Base-by-base conservation (phyloP, 2,113 vertebrate species). In the Myotis yumanensis region DNA sequence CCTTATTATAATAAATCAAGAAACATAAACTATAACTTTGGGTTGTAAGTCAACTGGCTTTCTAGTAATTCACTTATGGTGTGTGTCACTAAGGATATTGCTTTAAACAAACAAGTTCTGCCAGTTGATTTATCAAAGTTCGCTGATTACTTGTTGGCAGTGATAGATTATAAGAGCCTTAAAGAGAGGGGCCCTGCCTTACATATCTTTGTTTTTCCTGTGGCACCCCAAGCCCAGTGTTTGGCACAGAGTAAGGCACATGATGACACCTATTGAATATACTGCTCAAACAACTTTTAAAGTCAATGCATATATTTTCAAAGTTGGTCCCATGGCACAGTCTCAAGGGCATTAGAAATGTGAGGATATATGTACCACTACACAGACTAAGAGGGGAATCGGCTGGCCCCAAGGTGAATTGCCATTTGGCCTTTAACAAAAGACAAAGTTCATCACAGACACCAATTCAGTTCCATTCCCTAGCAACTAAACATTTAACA, bases 31-130 rank as follows among this genome's bases (percentile, higher is more conserved):
- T n/a, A 71, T 76, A 75, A 90, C 52, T 51, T 81, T 28, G 68
- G 69, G 84, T n/a, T 86, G 68, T 90, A 83, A 86, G 89, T 92
- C 73, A 73, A 79, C 51, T 57, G 37, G 40, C 37, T 85, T 93
- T 93, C 25, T 37, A 71, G 18, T 86, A 35, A 52, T 1, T 86
- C 40, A 75, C 40, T 75, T 77, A 40, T 18, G 23, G 11, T 17
- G 54, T 52, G 2, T 57, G 72, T 32, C 46, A 77, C 22, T 48
- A 80, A 68, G 32, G 95, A 86, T 0, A 7, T 73, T 40, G 51
- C 22, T 92, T 80, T 25, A 88, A 52, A 81, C 79, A 93, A 57
- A 79, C 10, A 66, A 71, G 3, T 35, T 69, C 72, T 84, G 51
- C 14, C 93, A 72, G 20, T 0, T 84, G 12, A 89, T 88, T 84